phyloP scores from a whole-genome alignment of 2,888 invertebrate species.

The Oscheius sp. region DNA sequence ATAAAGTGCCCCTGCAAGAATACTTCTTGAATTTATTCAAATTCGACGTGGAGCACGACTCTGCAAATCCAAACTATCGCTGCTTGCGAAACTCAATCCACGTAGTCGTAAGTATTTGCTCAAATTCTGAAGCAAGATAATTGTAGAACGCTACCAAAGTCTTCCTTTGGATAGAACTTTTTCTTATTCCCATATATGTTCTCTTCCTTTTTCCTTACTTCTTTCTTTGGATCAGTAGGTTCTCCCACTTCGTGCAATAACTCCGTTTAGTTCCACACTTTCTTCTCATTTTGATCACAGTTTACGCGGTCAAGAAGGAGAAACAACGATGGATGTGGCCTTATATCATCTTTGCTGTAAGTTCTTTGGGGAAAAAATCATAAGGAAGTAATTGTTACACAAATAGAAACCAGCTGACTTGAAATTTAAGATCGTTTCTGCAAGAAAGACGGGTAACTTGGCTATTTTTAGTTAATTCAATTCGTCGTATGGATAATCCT shows the following conservation, averaged over 20 bases:
- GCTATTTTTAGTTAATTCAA: constrained; percentile 36
- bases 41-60: constrained; percentile 45
- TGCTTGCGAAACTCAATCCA: constrained; percentile 39
- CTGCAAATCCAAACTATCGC: constrained; percentile 41
- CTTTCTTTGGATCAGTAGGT: constrained; percentile 11
- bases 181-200: constrained; percentile 13
- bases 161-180: constrained; percentile 4
- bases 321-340: constrained; percentile 57
- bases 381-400: not conserved
- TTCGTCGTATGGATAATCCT: constrained; percentile 44
- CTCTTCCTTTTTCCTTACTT: constrained; percentile 22
- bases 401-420: too few species aligned
- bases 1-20: constrained; percentile 43
- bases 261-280: constrained; percentile 32
- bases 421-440: not conserved
- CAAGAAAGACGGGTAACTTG: too few species aligned
- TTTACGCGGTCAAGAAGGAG: constrained; percentile 49
- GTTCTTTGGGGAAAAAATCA: not conserved
- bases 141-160: constrained; percentile 18
- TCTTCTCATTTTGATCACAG: constrained; percentile 39
- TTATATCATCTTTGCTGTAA: constrained; percentile 41
- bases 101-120: constrained; percentile 34
- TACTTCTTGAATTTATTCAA: constrained; percentile 46
- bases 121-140: not conserved
- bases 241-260: not conserved